A percentile compares a stretch with the other conserved stretches of the same genome.
Evolutionary conservation across 1,140 invertebrate species (phyloP).

Genomic region (Helicoverpa armigera): DNA sequence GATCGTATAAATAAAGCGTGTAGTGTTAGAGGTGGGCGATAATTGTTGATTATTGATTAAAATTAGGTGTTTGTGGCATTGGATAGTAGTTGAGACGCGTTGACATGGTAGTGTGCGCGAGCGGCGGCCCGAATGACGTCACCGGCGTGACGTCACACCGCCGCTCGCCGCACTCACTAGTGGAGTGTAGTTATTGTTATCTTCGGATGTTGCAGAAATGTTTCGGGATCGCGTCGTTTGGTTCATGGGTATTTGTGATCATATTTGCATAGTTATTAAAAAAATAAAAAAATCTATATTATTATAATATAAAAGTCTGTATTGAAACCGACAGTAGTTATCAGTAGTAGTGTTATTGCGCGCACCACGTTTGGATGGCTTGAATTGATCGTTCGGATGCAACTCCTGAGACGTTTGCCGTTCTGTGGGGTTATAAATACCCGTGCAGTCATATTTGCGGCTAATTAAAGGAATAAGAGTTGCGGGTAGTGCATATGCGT

Average conservation of each 20-base stretch:
- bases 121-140: slow-evolving; percentile 29
- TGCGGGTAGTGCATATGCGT: slow-evolving; percentile 12
- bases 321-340: slow-evolving; percentile 66
- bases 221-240: slow-evolving; percentile 77
- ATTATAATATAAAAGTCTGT: slow-evolving; percentile 71
- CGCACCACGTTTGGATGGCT: background rate
- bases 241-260: slow-evolving; percentile 81
- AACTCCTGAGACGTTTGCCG: slow-evolving; percentile 23
- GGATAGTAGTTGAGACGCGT: slow-evolving; percentile 74
- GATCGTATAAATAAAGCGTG: slow-evolving; percentile 82
- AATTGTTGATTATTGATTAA: slow-evolving; percentile 87
- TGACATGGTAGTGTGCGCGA: slow-evolving; percentile 49
- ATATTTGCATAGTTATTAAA: slow-evolving; percentile 81
- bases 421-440: slow-evolving; percentile 50
- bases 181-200: slow-evolving; percentile 77
- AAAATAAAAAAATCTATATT: slow-evolving; percentile 69
- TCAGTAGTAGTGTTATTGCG: slow-evolving; percentile 55
- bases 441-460: slow-evolving; percentile 48
- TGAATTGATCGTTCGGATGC: slow-evolving; percentile 6
- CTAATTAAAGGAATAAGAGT: slow-evolving; percentile 50
- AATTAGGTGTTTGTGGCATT: slow-evolving; percentile 84
- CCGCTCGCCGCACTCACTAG: slow-evolving; percentile 56
- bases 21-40: slow-evolving; percentile 83
- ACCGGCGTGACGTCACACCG: background rate
- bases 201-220: slow-evolving; percentile 68